These are phyloP conservation scores for Bambusicola thoracicus DNA, from an alignment of 2,113 vertebrate species.

Conservation along the genomic window DNA sequence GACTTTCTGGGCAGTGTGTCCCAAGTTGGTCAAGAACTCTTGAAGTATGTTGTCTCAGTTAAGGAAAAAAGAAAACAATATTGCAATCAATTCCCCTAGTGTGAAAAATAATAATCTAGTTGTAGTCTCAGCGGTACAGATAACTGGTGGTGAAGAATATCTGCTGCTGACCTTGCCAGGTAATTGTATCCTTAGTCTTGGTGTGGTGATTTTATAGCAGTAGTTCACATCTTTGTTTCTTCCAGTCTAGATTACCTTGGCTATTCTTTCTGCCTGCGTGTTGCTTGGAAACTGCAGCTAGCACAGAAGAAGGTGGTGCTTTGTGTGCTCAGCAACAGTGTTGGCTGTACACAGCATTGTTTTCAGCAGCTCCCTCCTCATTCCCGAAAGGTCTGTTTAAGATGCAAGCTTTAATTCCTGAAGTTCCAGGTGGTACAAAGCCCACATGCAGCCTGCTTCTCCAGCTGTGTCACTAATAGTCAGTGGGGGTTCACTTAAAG, in stretches of 20 bases:
- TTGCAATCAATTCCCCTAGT: background rate
- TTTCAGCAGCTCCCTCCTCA: background rate
- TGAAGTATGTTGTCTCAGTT: background rate
- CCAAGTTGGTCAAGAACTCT: background rate
- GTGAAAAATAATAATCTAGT: background rate
- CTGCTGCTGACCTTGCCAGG: background rate
- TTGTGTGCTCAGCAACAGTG: rapidly evolving
- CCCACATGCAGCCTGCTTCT: background rate
- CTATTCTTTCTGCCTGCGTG: background rate
- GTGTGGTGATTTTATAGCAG: background rate
- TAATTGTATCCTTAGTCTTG: background rate
- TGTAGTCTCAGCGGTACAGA: background rate
- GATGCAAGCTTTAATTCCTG: background rate
- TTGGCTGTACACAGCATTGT: background rate
- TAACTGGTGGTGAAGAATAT: background rate
- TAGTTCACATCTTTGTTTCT: background rate
- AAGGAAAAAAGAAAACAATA: background rate
- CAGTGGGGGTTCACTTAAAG: background rate
- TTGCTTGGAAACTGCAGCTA: background rate
- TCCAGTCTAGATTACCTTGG: background rate
- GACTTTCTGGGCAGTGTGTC: background rate
- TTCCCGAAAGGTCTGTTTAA: background rate
- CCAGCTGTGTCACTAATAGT: background rate
- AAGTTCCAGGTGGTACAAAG: background rate
- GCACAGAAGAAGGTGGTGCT: background rate